These are phyloP conservation scores for Molorchus minor DNA, from an alignment of 2,888 invertebrate species.

Conservation along the genomic window DNA sequence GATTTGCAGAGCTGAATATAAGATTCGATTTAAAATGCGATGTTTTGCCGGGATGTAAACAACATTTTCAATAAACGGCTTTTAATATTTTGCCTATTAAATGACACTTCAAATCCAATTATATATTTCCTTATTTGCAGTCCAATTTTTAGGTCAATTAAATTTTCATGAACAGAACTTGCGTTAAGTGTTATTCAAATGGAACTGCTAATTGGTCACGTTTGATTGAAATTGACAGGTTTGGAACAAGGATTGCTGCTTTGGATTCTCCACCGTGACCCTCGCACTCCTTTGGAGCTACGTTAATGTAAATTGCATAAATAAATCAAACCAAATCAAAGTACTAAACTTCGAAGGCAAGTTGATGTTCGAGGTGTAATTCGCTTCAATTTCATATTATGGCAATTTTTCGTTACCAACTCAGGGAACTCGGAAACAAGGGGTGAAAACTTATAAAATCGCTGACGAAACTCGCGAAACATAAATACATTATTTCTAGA, in stretches of 20 bases:
- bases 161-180: slow-evolving; percentile 41
- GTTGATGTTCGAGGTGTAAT: too few relatives aligned
- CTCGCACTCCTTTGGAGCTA: slow-evolving; percentile 14
- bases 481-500: slow-evolving; percentile 20
- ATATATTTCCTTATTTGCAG: too few relatives aligned
- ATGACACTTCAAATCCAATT: too few relatives aligned
- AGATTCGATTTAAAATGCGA: not conserved
- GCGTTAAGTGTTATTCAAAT: slow-evolving; percentile 34
- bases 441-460: slow-evolving; percentile 1
- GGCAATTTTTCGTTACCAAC: slow-evolving; percentile 6
- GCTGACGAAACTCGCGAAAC: slow-evolving; percentile 10
- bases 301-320: slow-evolving; percentile 35
- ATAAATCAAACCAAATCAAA: slow-evolving; percentile 18
- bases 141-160: too few relatives aligned
- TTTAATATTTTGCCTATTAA: too few relatives aligned
- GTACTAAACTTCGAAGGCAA: too few relatives aligned
- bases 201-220: slow-evolving; percentile 37
- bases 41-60: too few relatives aligned
- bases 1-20: not conserved
- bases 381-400: slow-evolving; percentile 9
- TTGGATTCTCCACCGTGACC: slow-evolving; percentile 15
- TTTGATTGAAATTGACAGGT: slow-evolving; percentile 21
- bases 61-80: too few relatives aligned
- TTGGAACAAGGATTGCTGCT: not conserved
- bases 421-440: slow-evolving; percentile 16